Evolutionary conservation across 2,888 invertebrate genomes (phyloP), one percentile per base, ranked within the genome.

Genomic region (Cryptus armator): DNA sequence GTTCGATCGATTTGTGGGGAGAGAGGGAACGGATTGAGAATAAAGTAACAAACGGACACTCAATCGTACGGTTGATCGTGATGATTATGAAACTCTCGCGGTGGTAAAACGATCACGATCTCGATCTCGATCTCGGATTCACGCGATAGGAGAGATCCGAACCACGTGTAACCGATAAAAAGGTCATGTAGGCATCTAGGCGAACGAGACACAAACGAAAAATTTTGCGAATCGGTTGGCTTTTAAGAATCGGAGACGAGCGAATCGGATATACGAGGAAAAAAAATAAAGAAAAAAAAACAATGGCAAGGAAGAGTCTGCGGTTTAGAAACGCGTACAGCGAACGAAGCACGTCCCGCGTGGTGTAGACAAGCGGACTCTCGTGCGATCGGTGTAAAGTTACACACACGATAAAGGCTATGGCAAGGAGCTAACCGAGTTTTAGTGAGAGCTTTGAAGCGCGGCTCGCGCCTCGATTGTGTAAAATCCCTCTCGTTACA

Each of bases 401-500:
- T 70, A 68, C 67, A 56, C 32, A n/a, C 68, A 44, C 37, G 48
- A n/a, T 48, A 48, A 78, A 44, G 70, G 46, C 48, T 67, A 56
- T 9, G 12, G 56, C 77, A 44, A 77, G 66, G 67, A 75, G 48
- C 62, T 46, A 62, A 48, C 29, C 59, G 59, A 62, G 64, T 32
- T 10, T 68, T 14, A 29, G 14, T 14, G 5, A 16, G 19, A 53
- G 24, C 56, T 59, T n/a, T 12, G 56, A 16, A 44, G 32, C 43
- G 44, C 44, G 24, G 29, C 29, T 53, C 53, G 53, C 16, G 66
- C 76, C 43, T 44, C 72, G 86, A 87, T 89, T 88, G 86, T 86
- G 88, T 83, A 87, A 87, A 86, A 87, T 87, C 70, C 77, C 71
- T 76, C 68, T 51, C 64, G 77, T 53, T 86, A 68, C 72, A 83